Percentiles rank a stretch among this genome's conserved stretches.
Conservation (phyloP, 2,888 invertebrate genomes). For the Lasiommata megera region DNA sequence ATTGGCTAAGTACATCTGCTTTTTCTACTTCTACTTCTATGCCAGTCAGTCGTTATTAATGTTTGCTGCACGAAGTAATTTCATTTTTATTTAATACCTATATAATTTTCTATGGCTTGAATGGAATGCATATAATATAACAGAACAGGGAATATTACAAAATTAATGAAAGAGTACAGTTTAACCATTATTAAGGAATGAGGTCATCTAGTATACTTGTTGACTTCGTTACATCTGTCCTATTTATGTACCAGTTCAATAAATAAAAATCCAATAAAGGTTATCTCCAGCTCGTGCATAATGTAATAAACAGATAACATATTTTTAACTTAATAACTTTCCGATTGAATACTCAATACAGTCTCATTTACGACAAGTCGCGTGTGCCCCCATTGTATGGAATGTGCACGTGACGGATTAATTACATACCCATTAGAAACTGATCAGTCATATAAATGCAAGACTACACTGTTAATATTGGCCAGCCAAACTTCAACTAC, state of each 20-base stretch:
- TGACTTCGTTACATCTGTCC: background rate
- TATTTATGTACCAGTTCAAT: background rate
- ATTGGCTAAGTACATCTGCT: too few species aligned
- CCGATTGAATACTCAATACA: constrained; percentile 2
- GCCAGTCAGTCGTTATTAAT: too few species aligned
- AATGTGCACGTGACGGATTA: constrained; percentile 32
- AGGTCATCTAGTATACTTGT: background rate
- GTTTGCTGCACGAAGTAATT: too few species aligned
- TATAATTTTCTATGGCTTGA: too few species aligned
- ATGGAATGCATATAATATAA: too few species aligned
- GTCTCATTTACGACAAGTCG: constrained; percentile 9
- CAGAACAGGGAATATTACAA: too few species aligned
- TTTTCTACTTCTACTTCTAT: too few species aligned
- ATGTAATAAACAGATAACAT: constrained; percentile 8
- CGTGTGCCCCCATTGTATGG: constrained; percentile 33
- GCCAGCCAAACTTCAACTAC: constrained; percentile 7
- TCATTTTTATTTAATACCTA: too few species aligned
- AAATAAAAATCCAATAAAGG: constrained; percentile 5
- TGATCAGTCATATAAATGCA: constrained; percentile 25
- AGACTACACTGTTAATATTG: constrained; percentile 11
- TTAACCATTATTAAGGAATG: background rate
- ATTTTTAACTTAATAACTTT: constrained; percentile 10
- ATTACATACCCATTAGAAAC: constrained; percentile 25
- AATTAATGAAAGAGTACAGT: too few species aligned
- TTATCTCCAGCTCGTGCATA: constrained; percentile 6